These are phyloP conservation scores for Dryas iulia DNA, from an alignment of 1,140 invertebrate genomes.

Conservation along the genomic window DNA sequence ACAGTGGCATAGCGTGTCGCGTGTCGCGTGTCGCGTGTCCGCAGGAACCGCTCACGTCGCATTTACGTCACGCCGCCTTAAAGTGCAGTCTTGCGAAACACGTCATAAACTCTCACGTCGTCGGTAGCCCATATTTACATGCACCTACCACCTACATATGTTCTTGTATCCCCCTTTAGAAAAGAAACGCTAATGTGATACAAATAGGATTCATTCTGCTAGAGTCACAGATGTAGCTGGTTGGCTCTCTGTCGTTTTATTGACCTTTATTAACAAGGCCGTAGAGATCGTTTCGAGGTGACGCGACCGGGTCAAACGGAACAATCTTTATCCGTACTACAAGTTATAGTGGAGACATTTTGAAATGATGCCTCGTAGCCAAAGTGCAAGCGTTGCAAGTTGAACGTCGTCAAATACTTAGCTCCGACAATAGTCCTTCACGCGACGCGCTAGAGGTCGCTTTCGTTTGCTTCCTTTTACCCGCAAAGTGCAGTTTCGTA, in stretches of 20 bases:
- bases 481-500: slow-evolving; percentile 1
- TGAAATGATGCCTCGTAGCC: neutral
- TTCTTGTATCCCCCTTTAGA: neutral
- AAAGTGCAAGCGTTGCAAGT: slow-evolving; percentile 6
- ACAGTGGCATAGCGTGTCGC: slow-evolving; percentile 12
- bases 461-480: slow-evolving; percentile 6
- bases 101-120: slow-evolving; percentile 2
- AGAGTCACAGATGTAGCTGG: neutral
- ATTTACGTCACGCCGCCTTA: slow-evolving; percentile 32
- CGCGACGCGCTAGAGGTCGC: neutral
- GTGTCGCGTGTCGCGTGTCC: slow-evolving; percentile 17
- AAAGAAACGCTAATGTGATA: neutral
- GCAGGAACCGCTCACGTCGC: slow-evolving; percentile 28
- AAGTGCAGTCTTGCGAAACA: slow-evolving; percentile 22
- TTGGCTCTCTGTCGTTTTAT: neutral
- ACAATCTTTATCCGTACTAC: neutral
- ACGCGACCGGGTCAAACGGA: neutral
- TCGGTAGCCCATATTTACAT: neutral
- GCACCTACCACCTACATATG: neutral
- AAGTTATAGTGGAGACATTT: slow-evolving; percentile 3
- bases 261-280: neutral
- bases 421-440: neutral
- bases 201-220: neutral
- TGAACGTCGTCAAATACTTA: neutral
- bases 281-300: neutral